These are phyloP conservation scores for Hypomesus transpacificus DNA, from an alignment of 2,113 vertebrate genomes.

Conservation along the genomic window DNA sequence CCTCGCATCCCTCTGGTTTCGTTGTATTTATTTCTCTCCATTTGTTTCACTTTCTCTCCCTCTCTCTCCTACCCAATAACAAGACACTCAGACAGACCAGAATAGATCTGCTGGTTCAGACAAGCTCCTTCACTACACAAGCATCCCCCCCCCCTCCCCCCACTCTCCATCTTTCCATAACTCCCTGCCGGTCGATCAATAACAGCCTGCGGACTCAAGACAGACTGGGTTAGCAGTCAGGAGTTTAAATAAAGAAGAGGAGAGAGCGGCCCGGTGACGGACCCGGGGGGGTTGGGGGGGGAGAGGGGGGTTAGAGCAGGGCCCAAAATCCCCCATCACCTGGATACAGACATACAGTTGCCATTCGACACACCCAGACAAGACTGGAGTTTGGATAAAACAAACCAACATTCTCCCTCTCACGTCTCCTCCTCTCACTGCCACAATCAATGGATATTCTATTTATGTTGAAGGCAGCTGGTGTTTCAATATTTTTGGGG, in stretches of 20 bases:
- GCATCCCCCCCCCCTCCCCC: not conserved
- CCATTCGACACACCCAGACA: too few species aligned
- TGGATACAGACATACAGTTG: too few species aligned
- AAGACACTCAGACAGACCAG: conserved; percentile 49
- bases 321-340: not conserved
- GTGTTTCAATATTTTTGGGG: too few species aligned
- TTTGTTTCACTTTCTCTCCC: conserved; percentile 10
- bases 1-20: not conserved
- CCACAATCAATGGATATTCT: too few species aligned
- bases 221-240: conserved; percentile 42
- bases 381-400: too few species aligned
- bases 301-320: conserved; percentile 19
- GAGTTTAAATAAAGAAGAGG: conserved; percentile 51
- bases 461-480: too few species aligned
- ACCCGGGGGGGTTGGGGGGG: conserved; percentile 3
- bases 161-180: not conserved
- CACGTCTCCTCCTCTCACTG: too few species aligned
- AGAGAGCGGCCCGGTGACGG: conserved; percentile 9
- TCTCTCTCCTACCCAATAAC: conserved; percentile 39
- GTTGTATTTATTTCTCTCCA: conserved; percentile 11
- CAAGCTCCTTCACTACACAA: conserved; percentile 29
- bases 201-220: conserved; percentile 57
- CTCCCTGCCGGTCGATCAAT: conserved; percentile 54
- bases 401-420: too few species aligned
- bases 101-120: conserved; percentile 57